phyloP scores from a whole-genome alignment of 1,140 invertebrate genomes.

The Brachionus asplanchnoidis region DNA sequence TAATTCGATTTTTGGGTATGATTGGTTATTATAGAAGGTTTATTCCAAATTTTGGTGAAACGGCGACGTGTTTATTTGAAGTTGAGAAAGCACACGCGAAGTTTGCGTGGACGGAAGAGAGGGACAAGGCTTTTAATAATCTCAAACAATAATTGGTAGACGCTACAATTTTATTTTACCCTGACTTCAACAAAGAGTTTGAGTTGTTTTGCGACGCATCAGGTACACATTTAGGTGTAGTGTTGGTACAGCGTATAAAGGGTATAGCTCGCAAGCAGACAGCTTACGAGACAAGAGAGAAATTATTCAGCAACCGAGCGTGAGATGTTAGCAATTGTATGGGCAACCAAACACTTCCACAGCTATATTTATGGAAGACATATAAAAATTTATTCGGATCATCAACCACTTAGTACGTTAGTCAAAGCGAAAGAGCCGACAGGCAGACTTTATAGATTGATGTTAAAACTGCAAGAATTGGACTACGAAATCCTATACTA shows the following conservation, averaged over 20 bases:
- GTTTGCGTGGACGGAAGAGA: background rate
- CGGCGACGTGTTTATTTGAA: background rate
- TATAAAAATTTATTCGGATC: constrained; percentile 37
- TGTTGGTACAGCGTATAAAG: constrained; percentile 45
- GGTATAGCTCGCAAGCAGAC: constrained; percentile 38
- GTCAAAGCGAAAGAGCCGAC: background rate
- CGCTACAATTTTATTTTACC: constrained; percentile 1
- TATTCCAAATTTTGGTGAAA: constrained; percentile 33
- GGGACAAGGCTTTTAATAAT: background rate
- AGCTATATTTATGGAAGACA: constrained; percentile 47
- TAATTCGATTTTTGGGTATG: constrained; percentile 46
- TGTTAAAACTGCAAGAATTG: background rate
- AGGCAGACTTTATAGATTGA: background rate
- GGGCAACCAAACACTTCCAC: constrained; percentile 54
- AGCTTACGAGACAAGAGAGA: constrained; percentile 44
- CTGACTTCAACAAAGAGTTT: background rate
- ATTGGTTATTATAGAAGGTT: constrained; percentile 42
- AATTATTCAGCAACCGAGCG: constrained; percentile 55
- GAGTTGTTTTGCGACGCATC: constrained; percentile 44
- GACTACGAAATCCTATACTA: background rate
- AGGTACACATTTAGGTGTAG: constrained; percentile 43
- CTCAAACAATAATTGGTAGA: constrained; percentile 9
- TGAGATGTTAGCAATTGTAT: constrained; percentile 55
- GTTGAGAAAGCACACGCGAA: background rate
- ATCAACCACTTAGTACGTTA: constrained; percentile 25